These are phyloP conservation scores for Morelia viridis DNA, from an alignment of 2,797 vertebrate genomes.

Conservation along the genomic window DNA sequence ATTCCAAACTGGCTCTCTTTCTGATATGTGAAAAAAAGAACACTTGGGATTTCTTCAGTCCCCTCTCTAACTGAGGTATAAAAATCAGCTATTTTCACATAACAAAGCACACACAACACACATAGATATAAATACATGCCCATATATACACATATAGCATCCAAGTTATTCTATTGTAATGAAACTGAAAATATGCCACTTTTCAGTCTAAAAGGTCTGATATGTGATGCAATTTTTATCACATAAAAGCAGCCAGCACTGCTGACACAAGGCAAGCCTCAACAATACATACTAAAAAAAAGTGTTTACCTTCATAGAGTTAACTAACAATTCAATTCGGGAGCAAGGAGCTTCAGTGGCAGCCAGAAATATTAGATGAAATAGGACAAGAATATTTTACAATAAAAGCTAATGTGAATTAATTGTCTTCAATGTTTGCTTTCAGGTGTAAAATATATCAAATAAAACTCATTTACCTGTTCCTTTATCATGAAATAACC, in stretches of 20 bases:
- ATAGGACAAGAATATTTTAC: no score
- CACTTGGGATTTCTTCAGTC: not conserved
- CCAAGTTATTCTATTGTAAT: not conserved
- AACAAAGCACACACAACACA: not conserved
- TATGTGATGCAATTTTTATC: not conserved
- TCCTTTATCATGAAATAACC: no score
- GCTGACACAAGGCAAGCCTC: not conserved
- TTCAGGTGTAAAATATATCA: no score
- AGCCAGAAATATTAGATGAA: not conserved
- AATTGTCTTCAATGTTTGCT: no score
- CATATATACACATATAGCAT: not conserved
- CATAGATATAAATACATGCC: no score
- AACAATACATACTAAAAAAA: not conserved
- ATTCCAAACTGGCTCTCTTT: not conserved
- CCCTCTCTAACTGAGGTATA: not conserved
- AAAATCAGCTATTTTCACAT: not conserved
- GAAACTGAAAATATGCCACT: not conserved
- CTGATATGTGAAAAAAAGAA: not conserved
- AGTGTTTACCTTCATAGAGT: not conserved
- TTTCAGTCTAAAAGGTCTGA: not conserved
- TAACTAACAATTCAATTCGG: not conserved
- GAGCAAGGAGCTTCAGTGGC: not conserved
- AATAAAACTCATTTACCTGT: no score
- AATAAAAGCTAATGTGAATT: no score
- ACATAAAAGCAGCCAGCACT: not conserved